Evolutionary conservation across 2,797 vertebrate species (phyloP), one percentile per base, ranked within the genome.

Genomic region (Macropodus opercularis): DNA sequence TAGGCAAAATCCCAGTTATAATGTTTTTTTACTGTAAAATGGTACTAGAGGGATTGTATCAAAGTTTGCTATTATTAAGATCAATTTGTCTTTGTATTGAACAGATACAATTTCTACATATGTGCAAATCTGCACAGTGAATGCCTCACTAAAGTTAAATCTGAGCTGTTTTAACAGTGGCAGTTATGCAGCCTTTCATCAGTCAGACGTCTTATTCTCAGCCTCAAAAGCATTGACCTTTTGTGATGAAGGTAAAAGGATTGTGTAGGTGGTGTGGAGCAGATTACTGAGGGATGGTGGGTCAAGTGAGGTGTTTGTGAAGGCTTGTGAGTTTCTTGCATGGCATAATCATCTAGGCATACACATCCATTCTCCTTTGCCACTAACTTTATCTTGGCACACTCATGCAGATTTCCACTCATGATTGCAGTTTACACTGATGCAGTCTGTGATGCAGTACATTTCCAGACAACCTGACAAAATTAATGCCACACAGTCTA

Each of bases 201-300:
- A 14, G 6, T 24, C 9, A 14, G 6, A 8, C 2, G 4, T 29
- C 23, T 8, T 13, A 23, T 61, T 61, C 51, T 72, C 36, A n/a
- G 66, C 51, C 46, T 63, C 27, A 1, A 63, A 70, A 73, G 55
- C 51, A 22, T 4, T 83, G 80, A 81, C 80, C 75, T 84, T 81
- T 77, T 72, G 61, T 52, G 39, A 47, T 58, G 72, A 39, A 32
- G 3, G 36, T 75, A 74, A 81, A 87, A 85, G 75, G 75, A 80
- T 73, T 76, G 83, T 62, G 83, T 73, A 64, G 76, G 83, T 75
- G 84, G 79, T 75, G 56, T 47, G 42, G 61, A 58, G 63, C 55
- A 71, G 82, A 79, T 84, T 77, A 83, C 57, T 14, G 41, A 26
- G 18, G 36, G 22, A 31, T 2, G n/a, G 38, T 5, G 60, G 48